A percentile compares a stretch with the other conserved stretches of the same genome.
Evolutionary conservation across 2,888 invertebrate genomes (phyloP).

Genomic region (Aphrophora alni): DNA sequence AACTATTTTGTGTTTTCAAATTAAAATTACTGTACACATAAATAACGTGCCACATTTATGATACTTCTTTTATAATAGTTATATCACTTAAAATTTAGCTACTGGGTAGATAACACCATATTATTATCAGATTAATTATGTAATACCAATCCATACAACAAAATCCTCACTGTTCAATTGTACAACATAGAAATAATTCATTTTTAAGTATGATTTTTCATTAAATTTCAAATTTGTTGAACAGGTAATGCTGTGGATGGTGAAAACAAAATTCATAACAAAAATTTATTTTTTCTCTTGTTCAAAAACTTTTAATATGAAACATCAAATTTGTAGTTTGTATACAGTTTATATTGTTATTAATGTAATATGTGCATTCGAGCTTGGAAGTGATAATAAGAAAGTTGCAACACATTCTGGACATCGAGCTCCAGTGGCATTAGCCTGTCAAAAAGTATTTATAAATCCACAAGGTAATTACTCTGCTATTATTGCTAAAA

Average conservation of each 20-base stretch:
- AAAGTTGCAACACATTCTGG: neutral
- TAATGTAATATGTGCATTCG: neutral
- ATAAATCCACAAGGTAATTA: neutral
- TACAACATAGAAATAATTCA: neutral
- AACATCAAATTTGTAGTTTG: neutral
- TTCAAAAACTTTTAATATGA: neutral
- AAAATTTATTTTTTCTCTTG: too few species aligned
- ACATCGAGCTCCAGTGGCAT: neutral
- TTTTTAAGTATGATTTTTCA: neutral
- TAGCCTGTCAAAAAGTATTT: neutral
- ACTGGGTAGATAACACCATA: neutral
- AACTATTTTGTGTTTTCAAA: too few species aligned
- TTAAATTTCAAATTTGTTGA: too few species aligned
- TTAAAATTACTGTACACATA: too few species aligned
- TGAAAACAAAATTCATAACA: too few species aligned
- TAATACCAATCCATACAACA: neutral
- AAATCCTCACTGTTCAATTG: neutral
- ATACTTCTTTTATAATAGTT: neutral
- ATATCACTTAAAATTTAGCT: neutral
- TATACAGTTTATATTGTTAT: neutral
- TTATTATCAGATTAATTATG: neutral
- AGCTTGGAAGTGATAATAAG: neutral
- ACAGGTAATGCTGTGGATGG: neutral
- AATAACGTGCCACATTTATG: too few species aligned
- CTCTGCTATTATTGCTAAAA: neutral